Percentiles rank a stretch among this genome's conserved stretches.
Evolutionary conservation across 1,140 invertebrate species (phyloP).

Genomic region (Meloidogyne floridensis): DNA sequence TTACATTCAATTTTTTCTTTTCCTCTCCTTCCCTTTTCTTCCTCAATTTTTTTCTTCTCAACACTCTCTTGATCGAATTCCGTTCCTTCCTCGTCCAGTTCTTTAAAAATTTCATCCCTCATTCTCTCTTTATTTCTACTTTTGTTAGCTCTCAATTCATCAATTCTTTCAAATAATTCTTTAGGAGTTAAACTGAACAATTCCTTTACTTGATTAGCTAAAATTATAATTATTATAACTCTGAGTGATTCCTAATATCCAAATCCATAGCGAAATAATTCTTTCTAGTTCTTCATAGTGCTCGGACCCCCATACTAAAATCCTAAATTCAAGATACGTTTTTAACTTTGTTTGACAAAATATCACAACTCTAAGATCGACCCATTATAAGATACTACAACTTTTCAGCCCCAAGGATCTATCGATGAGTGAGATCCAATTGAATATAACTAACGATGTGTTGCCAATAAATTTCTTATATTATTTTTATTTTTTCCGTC

Average conservation of each 20-base stretch:
- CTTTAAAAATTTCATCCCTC: slow-evolving; percentile 17
- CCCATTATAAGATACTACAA: too few species aligned
- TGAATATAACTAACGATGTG: not conserved
- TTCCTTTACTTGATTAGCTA: not conserved
- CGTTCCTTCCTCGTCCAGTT: slow-evolving; percentile 16
- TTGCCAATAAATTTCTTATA: not conserved
- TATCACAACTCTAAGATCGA: too few species aligned
- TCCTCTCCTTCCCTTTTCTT: not conserved
- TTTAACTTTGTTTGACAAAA: too few species aligned
- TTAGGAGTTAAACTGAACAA: not conserved
- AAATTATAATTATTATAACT: not conserved
- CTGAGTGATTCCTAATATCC: too few species aligned
- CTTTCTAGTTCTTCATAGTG: too few species aligned
- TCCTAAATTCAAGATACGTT: too few species aligned
- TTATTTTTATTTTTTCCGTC: not conserved
- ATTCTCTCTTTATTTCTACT: slow-evolving; percentile 1
- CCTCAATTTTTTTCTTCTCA: slow-evolving; percentile 24
- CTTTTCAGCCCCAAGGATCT: too few species aligned
- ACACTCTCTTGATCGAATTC: too few species aligned
- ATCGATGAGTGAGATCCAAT: too few species aligned
- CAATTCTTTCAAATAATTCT: not conserved
- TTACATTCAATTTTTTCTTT: slow-evolving; percentile 1
- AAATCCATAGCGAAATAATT: too few species aligned
- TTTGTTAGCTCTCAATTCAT: not conserved
- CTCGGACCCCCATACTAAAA: too few species aligned